These are phyloP conservation scores for Pogonocichla stellata DNA, from an alignment of 2,113 vertebrate genomes.

Conservation along the genomic window DNA sequence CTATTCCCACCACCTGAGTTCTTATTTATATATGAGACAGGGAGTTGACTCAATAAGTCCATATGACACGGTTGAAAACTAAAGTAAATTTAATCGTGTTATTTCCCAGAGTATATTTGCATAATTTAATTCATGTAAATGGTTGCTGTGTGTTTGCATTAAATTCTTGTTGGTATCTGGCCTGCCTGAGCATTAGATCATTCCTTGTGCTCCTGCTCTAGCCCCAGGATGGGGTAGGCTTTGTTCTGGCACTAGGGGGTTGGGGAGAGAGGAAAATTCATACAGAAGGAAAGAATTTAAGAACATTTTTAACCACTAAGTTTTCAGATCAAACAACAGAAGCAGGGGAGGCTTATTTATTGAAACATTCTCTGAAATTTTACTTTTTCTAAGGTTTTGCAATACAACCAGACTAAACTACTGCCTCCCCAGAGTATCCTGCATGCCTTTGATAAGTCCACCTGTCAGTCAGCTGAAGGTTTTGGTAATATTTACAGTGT, in stretches of 20 bases:
- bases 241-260: neutral
- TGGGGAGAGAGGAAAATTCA: neutral
- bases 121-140: neutral
- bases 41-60: neutral
- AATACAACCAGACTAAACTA: neutral
- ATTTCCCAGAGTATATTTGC: neutral
- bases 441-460: neutral
- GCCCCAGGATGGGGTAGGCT: accelerated
- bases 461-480: neutral
- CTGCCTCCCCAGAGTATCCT: neutral
- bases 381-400: neutral
- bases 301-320: neutral
- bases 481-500: neutral
- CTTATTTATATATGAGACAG: neutral
- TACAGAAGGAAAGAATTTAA: neutral
- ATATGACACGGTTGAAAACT: neutral
- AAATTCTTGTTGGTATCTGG: accelerated
- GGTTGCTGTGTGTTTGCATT: neutral
- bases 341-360: neutral
- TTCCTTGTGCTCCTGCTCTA: neutral
- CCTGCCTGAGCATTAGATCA: neutral
- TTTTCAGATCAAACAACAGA: neutral
- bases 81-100: neutral
- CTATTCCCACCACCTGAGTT: neutral
- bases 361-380: neutral